Conservation (phyloP, 2,888 invertebrate species). For the Campoplex nolae region DNA sequence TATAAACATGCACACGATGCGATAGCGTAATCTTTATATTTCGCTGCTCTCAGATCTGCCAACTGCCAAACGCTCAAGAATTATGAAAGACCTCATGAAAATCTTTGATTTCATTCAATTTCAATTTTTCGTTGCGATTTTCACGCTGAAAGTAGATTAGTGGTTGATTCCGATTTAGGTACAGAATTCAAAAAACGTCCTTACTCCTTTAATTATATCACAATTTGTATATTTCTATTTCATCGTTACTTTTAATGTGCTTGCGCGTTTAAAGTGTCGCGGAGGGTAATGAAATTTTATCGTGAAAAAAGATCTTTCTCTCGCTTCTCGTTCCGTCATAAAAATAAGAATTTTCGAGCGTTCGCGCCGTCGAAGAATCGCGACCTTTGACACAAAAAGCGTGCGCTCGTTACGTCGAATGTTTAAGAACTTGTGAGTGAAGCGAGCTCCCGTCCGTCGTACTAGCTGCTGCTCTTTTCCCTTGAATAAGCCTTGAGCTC, state of each 20-base stretch:
- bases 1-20: constrained; percentile 62
- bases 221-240: background rate
- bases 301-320: background rate
- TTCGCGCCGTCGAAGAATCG: background rate
- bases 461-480: constrained; percentile 35
- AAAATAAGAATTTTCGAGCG: constrained; percentile 52
- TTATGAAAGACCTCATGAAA: constrained; percentile 17
- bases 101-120: constrained; percentile 12
- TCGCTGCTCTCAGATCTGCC: constrained; percentile 27
- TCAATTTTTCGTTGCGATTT: constrained; percentile 12
- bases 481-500: constrained; percentile 68
- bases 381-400: constrained; percentile 57
- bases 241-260: no score
- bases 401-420: constrained; percentile 24
- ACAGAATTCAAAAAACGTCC: background rate
- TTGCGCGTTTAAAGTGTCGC: no score
- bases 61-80: constrained; percentile 7
- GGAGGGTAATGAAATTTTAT: background rate
- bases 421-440: constrained; percentile 34
- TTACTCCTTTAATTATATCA: background rate
- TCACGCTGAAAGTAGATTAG: background rate
- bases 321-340: constrained; percentile 1
- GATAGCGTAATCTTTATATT: constrained; percentile 67
- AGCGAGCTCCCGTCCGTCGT: constrained; percentile 14
- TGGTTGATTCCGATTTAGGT: background rate